Evolutionary conservation across 2,888 invertebrate genomes (phyloP).

Genomic region (Escarpia spicata): DNA sequence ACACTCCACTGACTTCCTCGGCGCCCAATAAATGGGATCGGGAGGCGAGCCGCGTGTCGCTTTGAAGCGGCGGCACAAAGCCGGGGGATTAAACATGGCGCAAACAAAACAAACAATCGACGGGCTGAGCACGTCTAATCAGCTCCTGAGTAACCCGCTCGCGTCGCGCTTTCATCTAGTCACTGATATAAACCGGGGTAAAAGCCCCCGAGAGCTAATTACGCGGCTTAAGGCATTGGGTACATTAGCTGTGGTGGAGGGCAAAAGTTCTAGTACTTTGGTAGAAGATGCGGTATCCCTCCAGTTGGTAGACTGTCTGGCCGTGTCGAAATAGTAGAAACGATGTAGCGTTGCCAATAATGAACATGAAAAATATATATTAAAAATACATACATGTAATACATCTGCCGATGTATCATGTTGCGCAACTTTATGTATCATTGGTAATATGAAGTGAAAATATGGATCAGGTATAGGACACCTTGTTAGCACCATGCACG

Average conservation of each 20-base stretch:
- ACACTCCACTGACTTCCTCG: not conserved
- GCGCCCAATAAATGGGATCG: not conserved
- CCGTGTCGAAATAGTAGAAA: not conserved
- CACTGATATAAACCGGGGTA: not conserved
- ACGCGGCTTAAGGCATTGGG: not conserved
- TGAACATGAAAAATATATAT: not conserved
- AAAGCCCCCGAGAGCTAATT: slow-evolving; percentile 13
- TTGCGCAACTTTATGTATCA: not conserved
- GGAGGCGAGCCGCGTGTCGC: not conserved
- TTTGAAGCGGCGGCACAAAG: slow-evolving; percentile 8
- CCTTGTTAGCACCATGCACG: not conserved
- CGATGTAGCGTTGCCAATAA: not conserved
- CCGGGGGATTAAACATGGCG: slow-evolving; percentile 13
- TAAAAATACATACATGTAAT: not conserved
- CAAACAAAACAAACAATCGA: slow-evolving; percentile 4
- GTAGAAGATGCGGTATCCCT: not conserved
- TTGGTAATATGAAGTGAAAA: not conserved
- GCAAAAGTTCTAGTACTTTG: not conserved
- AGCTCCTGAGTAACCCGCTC: not conserved
- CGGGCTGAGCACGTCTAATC: not conserved
- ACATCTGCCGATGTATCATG: not conserved
- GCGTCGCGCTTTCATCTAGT: not conserved
- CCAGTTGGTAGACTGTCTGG: not conserved
- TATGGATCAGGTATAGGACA: not conserved
- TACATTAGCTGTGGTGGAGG: not conserved